phyloP scores from a whole-genome alignment of 2,113 vertebrate species.

The Microtus oregoni region DNA sequence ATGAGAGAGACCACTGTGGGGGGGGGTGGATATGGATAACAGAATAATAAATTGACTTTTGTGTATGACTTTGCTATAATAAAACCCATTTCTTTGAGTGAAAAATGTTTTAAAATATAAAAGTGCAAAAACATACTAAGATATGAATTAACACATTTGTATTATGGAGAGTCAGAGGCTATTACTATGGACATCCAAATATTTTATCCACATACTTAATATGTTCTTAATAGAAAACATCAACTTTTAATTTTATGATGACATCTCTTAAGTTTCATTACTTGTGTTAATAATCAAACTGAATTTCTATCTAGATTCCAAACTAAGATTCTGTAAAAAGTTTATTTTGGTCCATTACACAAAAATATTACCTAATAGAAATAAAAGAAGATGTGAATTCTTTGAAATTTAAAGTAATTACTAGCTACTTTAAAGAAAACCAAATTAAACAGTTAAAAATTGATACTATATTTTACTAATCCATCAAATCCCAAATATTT shows the following conservation, averaged over 20 bases:
- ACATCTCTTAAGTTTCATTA: neutral
- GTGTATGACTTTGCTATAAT: neutral
- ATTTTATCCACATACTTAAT: neutral
- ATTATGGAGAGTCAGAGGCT: neutral
- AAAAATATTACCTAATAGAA: neutral
- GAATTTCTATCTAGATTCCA: neutral
- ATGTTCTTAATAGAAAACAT: neutral
- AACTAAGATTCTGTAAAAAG: neutral
- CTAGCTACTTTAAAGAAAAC: neutral
- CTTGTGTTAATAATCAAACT: neutral
- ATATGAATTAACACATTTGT: neutral
- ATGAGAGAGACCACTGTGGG: neutral
- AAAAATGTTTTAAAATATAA: neutral
- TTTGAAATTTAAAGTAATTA: neutral
- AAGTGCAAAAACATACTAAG: neutral
- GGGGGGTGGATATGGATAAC: neutral
- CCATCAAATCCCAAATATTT: neutral
- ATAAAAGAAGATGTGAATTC: neutral
- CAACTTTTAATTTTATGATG: conserved; percentile 1
- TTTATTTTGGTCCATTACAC: neutral
- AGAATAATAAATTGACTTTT: neutral
- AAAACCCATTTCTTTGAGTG: neutral
- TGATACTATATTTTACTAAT: neutral
- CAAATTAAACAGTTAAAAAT: neutral
- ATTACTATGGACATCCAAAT: neutral